phyloP scores from a whole-genome alignment of 2,888 invertebrate species.

The Amorpha juglandis region DNA sequence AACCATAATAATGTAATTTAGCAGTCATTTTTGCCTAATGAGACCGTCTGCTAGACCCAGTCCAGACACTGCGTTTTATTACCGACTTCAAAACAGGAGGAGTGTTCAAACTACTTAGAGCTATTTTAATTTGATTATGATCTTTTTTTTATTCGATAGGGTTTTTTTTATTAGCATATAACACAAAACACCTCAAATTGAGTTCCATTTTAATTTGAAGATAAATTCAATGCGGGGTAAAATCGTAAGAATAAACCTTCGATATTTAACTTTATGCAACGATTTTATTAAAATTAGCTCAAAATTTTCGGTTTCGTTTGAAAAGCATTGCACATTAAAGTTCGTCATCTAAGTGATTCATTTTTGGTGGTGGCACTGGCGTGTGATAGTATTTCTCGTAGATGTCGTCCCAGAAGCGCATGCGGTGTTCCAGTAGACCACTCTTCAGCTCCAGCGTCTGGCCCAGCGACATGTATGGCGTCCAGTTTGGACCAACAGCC shows the following conservation, averaged over 20 bases:
- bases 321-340: not conserved
- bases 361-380: constrained; percentile 32
- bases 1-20: constrained; percentile 24
- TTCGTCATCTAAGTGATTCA: not conserved
- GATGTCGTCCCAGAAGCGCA: constrained; percentile 46
- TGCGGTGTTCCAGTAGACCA: constrained; percentile 38
- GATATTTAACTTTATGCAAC: too few relatives aligned
- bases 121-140: too few relatives aligned
- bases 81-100: not conserved
- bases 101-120: not conserved
- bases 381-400: constrained; percentile 42
- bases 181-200: too few relatives aligned
- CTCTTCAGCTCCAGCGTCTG: constrained; percentile 40
- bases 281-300: too few relatives aligned
- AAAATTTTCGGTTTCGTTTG: too few relatives aligned
- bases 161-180: too few relatives aligned
- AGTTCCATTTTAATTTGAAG: too few relatives aligned
- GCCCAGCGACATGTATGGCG: constrained; percentile 47
- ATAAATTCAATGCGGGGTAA: too few relatives aligned
- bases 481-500: constrained; percentile 35
- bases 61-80: not conserved
- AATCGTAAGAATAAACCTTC: too few relatives aligned
- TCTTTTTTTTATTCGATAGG: too few relatives aligned
- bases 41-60: not conserved
- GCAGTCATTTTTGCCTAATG: constrained; percentile 6